Percentiles rank a stretch among this genome's conserved stretches.
phyloP scores from a whole-genome alignment of 2,888 invertebrate species.

The Zeuzera pyrina region DNA sequence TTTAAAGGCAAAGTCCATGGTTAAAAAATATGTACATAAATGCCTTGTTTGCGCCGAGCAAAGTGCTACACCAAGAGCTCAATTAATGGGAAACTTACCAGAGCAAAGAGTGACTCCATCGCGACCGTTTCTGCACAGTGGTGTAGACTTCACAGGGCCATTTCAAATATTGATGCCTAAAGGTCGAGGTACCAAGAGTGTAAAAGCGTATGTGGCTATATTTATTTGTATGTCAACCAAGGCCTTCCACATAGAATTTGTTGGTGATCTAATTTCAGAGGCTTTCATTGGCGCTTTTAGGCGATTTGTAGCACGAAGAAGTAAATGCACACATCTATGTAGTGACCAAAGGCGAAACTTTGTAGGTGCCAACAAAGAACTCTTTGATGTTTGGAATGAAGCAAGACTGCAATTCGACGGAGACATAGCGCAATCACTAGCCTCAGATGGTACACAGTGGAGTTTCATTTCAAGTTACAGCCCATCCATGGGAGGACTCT shows the following conservation, averaged over 20 bases:
- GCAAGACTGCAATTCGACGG: slow-evolving; percentile 2
- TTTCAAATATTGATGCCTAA: slow-evolving; percentile 15
- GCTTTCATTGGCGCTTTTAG: slow-evolving; percentile 6
- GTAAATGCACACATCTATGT: slow-evolving; percentile 10
- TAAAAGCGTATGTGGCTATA: slow-evolving; percentile 19
- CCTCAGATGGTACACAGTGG: too few species aligned
- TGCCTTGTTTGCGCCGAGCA: too few species aligned
- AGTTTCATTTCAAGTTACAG: too few species aligned
- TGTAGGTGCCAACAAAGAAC: slow-evolving; percentile 14
- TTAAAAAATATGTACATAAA: too few species aligned
- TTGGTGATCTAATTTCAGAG: slow-evolving; percentile 15
- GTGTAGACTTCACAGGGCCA: too few species aligned
- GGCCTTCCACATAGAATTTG: slow-evolving; percentile 21
- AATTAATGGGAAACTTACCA: too few species aligned
- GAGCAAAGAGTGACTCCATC: too few species aligned
- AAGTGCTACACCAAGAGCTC: too few species aligned
- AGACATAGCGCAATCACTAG: slow-evolving; percentile 4
- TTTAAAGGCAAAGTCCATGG: too few species aligned
- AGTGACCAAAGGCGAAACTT: slow-evolving; percentile 17
- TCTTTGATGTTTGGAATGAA: slow-evolving; percentile 10
- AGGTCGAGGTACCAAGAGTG: slow-evolving; percentile 16
- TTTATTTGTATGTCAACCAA: slow-evolving; percentile 21
- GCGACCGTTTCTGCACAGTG: too few species aligned
- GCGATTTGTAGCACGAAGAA: slow-evolving; percentile 9
- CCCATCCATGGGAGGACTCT: slow-evolving; percentile 17